These are phyloP conservation scores for Peromyscus eremicus DNA, from an alignment of 2,797 vertebrate species.

Conservation along the genomic window DNA sequence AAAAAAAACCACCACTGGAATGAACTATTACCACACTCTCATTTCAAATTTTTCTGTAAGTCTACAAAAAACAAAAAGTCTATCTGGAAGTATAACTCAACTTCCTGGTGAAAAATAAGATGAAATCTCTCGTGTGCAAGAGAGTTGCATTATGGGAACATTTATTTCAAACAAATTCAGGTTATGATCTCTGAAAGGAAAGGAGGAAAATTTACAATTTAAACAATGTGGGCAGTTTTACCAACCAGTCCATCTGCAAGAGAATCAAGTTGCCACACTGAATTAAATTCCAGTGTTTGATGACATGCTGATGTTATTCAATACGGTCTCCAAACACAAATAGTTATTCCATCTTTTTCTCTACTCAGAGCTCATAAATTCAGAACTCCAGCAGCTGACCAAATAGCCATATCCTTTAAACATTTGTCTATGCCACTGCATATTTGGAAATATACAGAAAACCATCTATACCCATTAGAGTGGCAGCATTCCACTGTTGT, in stretches of 20 bases:
- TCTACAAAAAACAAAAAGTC: neutral
- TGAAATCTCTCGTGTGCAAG: neutral
- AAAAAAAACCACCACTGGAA: neutral
- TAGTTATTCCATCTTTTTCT: neutral
- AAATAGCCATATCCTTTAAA: neutral
- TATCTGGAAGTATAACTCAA: neutral
- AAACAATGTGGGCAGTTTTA: neutral
- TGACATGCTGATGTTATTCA: neutral
- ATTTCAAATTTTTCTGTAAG: neutral
- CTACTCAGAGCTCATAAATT: neutral
- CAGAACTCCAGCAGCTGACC: neutral
- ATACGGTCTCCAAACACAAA: neutral
- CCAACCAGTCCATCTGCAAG: neutral
- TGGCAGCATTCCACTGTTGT: neutral
- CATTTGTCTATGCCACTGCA: neutral
- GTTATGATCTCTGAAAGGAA: neutral
- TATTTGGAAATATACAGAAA: neutral
- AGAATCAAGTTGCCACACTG: neutral
- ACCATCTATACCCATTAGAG: neutral
- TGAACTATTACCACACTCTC: neutral
- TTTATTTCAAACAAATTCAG: neutral
- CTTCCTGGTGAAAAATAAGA: neutral
- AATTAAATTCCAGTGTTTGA: neutral
- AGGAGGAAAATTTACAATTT: neutral
- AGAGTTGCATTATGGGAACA: neutral